phyloP scores from a whole-genome alignment of 1,140 invertebrate species.

The Drosophila virilis region DNA sequence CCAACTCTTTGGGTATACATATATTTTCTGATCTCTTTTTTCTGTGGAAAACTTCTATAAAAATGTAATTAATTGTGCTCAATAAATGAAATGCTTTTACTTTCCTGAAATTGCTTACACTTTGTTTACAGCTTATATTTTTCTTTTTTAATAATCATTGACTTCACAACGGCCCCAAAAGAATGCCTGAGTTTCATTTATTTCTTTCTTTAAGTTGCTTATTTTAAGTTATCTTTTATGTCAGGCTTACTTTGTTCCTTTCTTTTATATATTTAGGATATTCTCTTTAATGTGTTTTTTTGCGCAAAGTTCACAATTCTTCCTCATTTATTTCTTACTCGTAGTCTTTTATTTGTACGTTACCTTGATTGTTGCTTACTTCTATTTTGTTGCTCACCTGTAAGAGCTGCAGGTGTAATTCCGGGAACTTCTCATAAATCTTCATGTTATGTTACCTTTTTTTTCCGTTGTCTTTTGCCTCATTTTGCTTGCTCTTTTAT shows the following conservation, averaged over 20 bases:
- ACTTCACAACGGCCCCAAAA: neutral
- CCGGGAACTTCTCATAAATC: neutral
- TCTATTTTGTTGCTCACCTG: neutral
- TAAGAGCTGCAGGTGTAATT: neutral
- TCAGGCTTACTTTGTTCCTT: too few relatives aligned
- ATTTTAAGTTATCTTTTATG: too few relatives aligned
- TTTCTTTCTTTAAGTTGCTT: neutral
- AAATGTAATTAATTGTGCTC: constrained; percentile 9
- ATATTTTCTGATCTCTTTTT: neutral
- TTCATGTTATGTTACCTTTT: neutral
- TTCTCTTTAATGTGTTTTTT: too few relatives aligned
- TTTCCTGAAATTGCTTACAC: neutral
- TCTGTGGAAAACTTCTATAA: neutral
- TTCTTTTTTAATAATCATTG: too few relatives aligned
- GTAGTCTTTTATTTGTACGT: too few relatives aligned
- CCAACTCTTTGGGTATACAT: neutral
- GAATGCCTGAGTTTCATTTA: neutral
- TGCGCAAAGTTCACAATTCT: too few relatives aligned
- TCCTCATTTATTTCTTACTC: too few relatives aligned
- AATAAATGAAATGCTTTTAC: neutral
- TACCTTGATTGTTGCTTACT: too few relatives aligned
- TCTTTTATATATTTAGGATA: too few relatives aligned
- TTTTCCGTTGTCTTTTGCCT: neutral
- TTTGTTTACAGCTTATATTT: too few relatives aligned
- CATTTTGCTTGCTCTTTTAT: neutral